Conservation (phyloP, 2,797 vertebrate genomes). For the Tokudaia tokunoshimensis region DNA sequence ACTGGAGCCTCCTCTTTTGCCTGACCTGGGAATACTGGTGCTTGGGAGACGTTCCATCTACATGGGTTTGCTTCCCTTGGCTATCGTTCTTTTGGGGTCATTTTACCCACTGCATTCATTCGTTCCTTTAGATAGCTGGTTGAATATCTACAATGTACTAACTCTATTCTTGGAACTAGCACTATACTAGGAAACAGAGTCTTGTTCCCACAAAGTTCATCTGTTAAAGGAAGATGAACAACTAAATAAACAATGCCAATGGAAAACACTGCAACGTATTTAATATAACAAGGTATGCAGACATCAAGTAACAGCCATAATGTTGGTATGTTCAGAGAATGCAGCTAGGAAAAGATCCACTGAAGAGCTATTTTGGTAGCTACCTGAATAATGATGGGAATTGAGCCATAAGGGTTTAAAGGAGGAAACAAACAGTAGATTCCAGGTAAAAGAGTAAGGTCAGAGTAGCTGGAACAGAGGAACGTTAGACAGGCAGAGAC, state of each 20-base stretch:
- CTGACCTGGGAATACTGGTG: neutral
- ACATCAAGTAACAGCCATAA: neutral
- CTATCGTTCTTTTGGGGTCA: neutral
- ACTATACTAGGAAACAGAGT: neutral
- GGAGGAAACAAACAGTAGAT: neutral
- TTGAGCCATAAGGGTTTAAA: neutral
- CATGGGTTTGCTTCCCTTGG: neutral
- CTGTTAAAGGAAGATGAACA: neutral
- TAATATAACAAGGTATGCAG: neutral
- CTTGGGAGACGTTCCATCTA: neutral
- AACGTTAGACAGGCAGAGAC: neutral
- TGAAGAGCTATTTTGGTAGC: neutral
- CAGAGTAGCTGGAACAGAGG: neutral
- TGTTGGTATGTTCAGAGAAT: neutral
- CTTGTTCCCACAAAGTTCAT: neutral
- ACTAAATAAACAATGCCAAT: neutral
- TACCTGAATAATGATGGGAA: conserved; percentile 25
- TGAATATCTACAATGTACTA: neutral
- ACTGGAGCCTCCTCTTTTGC: neutral
- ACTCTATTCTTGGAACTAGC: neutral
- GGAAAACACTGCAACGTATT: neutral
- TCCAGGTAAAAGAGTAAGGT: conserved; percentile 24
- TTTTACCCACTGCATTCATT: neutral
- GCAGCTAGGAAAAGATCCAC: neutral
- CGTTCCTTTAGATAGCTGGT: conserved; percentile 20